Base-by-base conservation (phyloP, 2,113 vertebrate species). In the Sigmodon hispidus region DNA sequence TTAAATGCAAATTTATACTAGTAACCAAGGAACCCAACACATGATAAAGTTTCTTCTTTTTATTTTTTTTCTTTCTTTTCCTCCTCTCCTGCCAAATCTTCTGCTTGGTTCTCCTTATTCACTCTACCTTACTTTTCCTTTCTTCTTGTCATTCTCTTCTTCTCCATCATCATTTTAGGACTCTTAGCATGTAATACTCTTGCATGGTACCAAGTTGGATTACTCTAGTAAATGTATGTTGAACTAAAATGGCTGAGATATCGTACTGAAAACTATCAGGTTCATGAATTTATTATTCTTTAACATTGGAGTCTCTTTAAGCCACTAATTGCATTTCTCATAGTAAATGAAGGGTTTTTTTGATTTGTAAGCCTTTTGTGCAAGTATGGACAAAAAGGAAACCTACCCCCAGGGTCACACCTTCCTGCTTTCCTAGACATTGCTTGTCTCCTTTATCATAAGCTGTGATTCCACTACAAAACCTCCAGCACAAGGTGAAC, bases 401-500 rank as follows among this genome's bases (percentile, higher is more conserved):
- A 93, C 48, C 86, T 75, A 43, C 90, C 40, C 67, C 87, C 94
- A 93, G 95, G 94, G 91, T 91, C 93, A 88, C 84, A 65, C 87
- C 48, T 97, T 91, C 26, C 67, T 22, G 43, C 55, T 96, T 52
- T 96, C 52, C 93, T 95, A 96, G 90, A n/a, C 34, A 55, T 59
- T 76, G 40, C 93, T 93, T 91, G 92, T 61, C 40, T 9, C 88
- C 93, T 93, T 86, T 94, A 90, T 96, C 43, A 73, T 72, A 96
- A 96, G 45, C 90, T 95, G 92, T 97, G 96, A 98, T 98, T 97
- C 96, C 40, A 93, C 96, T 95, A 97, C 90, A 97, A 97, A 94
- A 87, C 89, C 9, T 40, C 22, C 77, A 90, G 95, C 76, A 52
- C 90, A 92, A 96, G 95, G 92, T 88, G 97, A 95, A 96, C 89